Evolutionary conservation across 2,797 vertebrate genomes (phyloP).

Genomic region (Lemur catta): DNA sequence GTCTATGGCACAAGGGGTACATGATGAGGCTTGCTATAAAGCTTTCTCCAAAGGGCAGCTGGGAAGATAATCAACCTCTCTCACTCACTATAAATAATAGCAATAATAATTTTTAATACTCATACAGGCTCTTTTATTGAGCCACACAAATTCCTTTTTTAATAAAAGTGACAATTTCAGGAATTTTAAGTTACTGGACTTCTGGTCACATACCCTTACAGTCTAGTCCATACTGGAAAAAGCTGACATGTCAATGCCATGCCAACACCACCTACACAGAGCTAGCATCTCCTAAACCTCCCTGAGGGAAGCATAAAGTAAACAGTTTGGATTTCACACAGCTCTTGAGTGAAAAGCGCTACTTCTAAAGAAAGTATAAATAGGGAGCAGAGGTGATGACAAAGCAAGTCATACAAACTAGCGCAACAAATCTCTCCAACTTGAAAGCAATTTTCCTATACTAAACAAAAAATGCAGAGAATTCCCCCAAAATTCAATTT

Average conservation of each 20-base stretch:
- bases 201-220: not conserved
- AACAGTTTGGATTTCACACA: not conserved
- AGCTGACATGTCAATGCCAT: not conserved
- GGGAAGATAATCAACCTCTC: not conserved
- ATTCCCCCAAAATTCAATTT: constrained; percentile 20
- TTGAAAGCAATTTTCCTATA: constrained; percentile 19
- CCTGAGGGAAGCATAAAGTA: not conserved
- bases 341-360: not conserved
- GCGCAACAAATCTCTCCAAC: not conserved
- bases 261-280: not conserved
- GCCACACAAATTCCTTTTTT: not conserved
- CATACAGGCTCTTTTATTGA: not conserved
- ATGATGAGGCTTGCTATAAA: not conserved
- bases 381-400: not conserved
- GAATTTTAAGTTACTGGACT: not conserved
- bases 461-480: constrained; percentile 30
- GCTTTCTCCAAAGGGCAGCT: not conserved
- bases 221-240: not conserved
- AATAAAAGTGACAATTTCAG: not conserved
- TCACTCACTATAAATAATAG: not conserved
- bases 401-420: constrained; percentile 5
- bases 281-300: not conserved
- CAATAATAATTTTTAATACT: not conserved
- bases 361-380: not conserved
- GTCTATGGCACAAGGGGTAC: not conserved